These are phyloP conservation scores for Thecocarcelia acutangulata DNA, from an alignment of 2,888 invertebrate species.

Conservation along the genomic window DNA sequence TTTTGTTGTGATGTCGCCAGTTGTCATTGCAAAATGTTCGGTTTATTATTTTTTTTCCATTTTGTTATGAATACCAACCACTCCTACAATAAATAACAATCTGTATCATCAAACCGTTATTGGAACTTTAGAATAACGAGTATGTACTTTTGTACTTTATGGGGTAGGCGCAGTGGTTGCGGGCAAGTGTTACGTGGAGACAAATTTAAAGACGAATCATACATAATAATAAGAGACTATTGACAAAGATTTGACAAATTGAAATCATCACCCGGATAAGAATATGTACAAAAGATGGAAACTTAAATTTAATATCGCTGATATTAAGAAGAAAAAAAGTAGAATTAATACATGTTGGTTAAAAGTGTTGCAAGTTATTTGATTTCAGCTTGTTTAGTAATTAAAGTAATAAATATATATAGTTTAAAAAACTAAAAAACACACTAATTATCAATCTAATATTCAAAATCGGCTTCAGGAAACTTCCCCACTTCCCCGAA, in stretches of 20 bases:
- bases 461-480: too few species aligned
- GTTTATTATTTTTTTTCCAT: background rate
- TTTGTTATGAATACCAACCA: slow-evolving; percentile 53
- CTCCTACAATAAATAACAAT: slow-evolving; percentile 50
- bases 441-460: too few species aligned
- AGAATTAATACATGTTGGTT: too few species aligned
- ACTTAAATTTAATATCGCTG: too few species aligned
- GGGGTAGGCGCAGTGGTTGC: background rate
- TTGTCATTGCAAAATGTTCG: slow-evolving; percentile 50
- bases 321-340: too few species aligned
- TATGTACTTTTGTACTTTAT: slow-evolving; percentile 31
- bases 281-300: background rate
- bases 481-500: too few species aligned
- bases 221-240: background rate
- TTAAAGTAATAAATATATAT: too few species aligned
- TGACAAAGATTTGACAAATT: too few species aligned
- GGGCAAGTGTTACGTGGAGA: slow-evolving; percentile 1
- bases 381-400: too few species aligned
- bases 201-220: background rate
- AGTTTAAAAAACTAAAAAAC: too few species aligned
- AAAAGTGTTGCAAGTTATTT: too few species aligned
- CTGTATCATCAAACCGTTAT: slow-evolving; percentile 60
- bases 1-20: slow-evolving; percentile 49
- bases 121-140: slow-evolving; percentile 52
- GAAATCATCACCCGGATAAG: background rate